phyloP scores from a whole-genome alignment of 1,140 invertebrate species.

The Drosophila paulistorum region DNA sequence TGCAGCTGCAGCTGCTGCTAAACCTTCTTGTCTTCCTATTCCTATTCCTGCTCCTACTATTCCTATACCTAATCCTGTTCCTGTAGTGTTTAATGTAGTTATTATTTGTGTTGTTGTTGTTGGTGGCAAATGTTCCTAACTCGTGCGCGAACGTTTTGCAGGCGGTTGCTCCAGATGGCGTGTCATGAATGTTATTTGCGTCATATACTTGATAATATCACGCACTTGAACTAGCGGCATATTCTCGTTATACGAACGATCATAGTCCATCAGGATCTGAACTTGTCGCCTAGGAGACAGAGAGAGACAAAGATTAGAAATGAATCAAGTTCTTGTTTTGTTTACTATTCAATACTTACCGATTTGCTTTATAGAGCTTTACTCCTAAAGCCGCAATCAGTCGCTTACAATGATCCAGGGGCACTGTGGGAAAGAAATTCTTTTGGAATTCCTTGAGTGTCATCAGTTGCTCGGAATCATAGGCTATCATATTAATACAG shows the following conservation, averaged over 20 bases:
- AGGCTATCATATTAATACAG: constrained; percentile 93
- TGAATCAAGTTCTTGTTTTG: too few species aligned
- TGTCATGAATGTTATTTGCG: constrained; percentile 93
- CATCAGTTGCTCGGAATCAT: constrained; percentile 91
- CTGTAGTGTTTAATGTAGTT: constrained; percentile 23
- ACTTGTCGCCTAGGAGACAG: constrained; percentile 86
- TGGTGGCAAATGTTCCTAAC: constrained; percentile 82
- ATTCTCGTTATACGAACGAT: constrained; percentile 87
- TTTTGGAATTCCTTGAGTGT: constrained; percentile 91
- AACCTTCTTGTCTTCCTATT: constrained; percentile 8
- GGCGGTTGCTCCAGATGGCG: constrained; percentile 79
- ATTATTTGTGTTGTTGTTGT: constrained; percentile 15
- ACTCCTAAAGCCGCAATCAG: constrained; percentile 91
- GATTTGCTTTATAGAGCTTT: constrained; percentile 91
- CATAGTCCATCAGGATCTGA: constrained; percentile 88
- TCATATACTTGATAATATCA: constrained; percentile 92
- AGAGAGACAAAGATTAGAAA: neutral
- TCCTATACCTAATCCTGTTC: constrained; percentile 23
- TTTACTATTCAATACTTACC: constrained; percentile 85
- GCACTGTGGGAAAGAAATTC: constrained; percentile 90
- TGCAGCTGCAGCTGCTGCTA: constrained; percentile 27
- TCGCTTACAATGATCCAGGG: constrained; percentile 89
- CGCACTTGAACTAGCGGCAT: constrained; percentile 90
- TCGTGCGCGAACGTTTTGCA: constrained; percentile 77
- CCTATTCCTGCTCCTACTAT: constrained; percentile 19